Conservation (phyloP, 1,140 invertebrate genomes). For the Archivesica marissinica region DNA sequence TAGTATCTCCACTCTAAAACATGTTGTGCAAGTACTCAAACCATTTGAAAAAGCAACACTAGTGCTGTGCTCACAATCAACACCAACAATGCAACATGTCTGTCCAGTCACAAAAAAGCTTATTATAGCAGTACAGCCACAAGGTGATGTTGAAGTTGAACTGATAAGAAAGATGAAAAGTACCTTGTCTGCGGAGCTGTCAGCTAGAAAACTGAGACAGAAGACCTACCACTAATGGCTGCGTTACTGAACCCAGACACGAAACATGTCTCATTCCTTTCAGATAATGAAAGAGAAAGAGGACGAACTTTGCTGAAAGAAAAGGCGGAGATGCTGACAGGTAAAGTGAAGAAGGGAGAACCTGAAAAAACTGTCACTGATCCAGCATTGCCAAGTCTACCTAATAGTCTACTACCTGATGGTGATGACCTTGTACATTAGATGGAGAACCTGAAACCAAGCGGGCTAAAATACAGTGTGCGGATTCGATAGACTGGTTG, state of each 20-base stretch:
- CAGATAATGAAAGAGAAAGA: not conserved
- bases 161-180: not conserved
- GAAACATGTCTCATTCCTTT: not conserved
- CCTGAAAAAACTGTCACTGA: not conserved
- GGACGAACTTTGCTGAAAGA: not conserved
- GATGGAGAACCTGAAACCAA: too few species aligned
- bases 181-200: not conserved
- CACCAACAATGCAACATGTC: conserved; percentile 16
- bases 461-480: too few species aligned
- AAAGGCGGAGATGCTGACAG: conserved; percentile 9
- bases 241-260: too few species aligned
- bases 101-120: conserved; percentile 20
- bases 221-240: conserved; percentile 21
- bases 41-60: conserved; percentile 27
- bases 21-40: conserved; percentile 1
- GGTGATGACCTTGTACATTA: too few species aligned
- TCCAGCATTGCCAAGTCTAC: not conserved
- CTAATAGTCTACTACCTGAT: too few species aligned
- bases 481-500: too few species aligned
- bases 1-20: conserved; percentile 8
- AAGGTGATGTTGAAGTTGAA: not conserved
- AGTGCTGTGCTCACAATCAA: conserved; percentile 13
- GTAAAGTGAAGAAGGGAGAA: not conserved
- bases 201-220: not conserved
- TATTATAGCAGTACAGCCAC: not conserved